Conservation (phyloP, 2,113 vertebrate genomes). For the Promerops cafer region DNA sequence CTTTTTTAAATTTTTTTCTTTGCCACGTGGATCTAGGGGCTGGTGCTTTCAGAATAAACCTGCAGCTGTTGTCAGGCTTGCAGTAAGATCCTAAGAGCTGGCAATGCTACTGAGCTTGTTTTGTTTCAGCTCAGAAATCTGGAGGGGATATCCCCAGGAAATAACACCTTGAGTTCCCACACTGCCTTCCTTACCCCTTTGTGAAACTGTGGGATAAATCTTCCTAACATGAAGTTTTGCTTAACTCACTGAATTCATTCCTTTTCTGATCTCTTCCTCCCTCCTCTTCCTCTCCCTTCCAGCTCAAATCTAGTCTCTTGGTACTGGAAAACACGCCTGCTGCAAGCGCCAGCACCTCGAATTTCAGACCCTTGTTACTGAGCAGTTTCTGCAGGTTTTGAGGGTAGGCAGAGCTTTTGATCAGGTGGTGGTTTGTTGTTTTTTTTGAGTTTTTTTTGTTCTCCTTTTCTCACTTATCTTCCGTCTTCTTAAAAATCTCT, state of each 20-base stretch:
- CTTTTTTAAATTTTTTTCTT: not conserved
- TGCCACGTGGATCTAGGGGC: not conserved
- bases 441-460: not conserved
- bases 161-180: constrained; percentile 34
- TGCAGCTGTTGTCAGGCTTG: not conserved
- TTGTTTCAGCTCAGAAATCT: not conserved
- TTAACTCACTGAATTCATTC: not conserved
- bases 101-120: not conserved
- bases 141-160: constrained; percentile 27
- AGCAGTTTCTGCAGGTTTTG: not conserved
- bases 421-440: not conserved
- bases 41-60: not conserved
- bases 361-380: not conserved
- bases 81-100: not conserved
- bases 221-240: not conserved
- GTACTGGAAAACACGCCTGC: not conserved
- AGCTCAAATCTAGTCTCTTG: not conserved
- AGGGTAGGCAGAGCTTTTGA: not conserved
- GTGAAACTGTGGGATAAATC: not conserved
- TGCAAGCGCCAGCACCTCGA: accelerated
- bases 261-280: not conserved
- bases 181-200: not conserved
- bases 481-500: not conserved
- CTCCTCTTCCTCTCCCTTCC: not conserved
- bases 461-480: not conserved